Conservation (phyloP, 2,113 vertebrate species). For the Cyanoderma ruficeps region DNA sequence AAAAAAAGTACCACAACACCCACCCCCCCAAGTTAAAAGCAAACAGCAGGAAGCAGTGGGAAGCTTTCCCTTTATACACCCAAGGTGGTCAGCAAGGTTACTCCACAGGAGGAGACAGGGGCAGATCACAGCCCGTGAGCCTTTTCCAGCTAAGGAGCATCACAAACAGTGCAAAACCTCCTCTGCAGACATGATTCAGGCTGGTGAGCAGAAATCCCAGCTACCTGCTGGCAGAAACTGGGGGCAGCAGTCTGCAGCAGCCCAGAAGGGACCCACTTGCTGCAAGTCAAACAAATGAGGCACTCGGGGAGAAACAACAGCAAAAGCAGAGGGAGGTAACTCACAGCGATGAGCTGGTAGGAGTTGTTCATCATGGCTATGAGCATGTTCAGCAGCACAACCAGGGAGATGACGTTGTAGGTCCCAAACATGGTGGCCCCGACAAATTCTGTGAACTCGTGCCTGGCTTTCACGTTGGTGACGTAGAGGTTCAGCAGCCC, state of each 20-base stretch:
- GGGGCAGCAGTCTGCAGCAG: neutral
- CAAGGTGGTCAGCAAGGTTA: neutral
- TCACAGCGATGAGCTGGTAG: constrained; percentile 96
- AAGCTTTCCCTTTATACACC: neutral
- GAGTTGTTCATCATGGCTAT: constrained; percentile 99
- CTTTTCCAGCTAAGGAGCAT: constrained; percentile 9
- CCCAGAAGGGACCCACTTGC: neutral
- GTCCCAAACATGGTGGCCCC: constrained; percentile 98
- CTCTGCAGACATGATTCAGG: neutral
- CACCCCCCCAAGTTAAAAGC: neutral
- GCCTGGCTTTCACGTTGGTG: constrained; percentile 94
- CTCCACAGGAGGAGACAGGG: neutral
- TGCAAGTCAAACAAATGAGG: neutral
- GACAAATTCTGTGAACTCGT: constrained; percentile 95
- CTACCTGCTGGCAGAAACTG: neutral
- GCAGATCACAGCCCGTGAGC: neutral
- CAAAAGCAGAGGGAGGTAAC: constrained; percentile 18
- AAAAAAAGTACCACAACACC: neutral
- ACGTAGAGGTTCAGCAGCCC: constrained; percentile 94
- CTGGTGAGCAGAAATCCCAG: constrained; percentile 13
- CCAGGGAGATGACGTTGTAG: constrained; percentile 95
- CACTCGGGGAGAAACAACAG: accelerated
- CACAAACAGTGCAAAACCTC: constrained; percentile 13
- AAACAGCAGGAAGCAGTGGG: neutral
- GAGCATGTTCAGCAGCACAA: constrained; percentile 97